Base-by-base conservation (phyloP, 2,888 invertebrate genomes). In the Sphaeridia pumilis region DNA sequence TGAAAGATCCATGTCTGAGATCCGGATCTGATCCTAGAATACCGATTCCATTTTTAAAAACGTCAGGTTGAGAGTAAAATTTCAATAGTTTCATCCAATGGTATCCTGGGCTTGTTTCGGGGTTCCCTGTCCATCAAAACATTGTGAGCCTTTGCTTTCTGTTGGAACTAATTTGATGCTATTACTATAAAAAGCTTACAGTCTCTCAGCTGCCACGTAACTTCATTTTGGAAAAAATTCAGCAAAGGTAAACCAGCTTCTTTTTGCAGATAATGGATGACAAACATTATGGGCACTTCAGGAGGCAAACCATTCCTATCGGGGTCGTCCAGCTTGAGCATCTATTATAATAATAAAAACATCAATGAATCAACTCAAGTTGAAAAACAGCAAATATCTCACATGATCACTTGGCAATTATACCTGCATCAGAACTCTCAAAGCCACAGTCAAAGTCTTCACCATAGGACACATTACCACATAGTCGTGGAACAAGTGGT, bases 261-360 rank as follows among this genome's bases (percentile, higher is more conserved):
- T 56, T 71, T 71, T 61, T 76, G 76, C 46, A 77, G 67, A 61
- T 69, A 76, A 64, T 72, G 73, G 7, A 77, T 67, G 1, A 73
- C 69, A 71, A 77, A 69, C 36, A 76, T 55, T 27, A 69, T 67
- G 62, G 71, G 73, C 27, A 71, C 70, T 58, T 73, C 72, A 1
- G 74, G 66, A 2, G 76, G 75, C 38, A 76, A 67, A 12, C 72
- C 72, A 10, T 75, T 75, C 44, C 67, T 66, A 22, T 69, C 67
- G 55, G 71, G 71, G 25, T 70, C 65, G 60, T 75, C 75, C 26
- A 75, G 64, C 28, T 67, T 61, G 59, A 72, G 72, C 2, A 72
- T 36, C 73, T 73, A 24, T n/a, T n/a, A n/a, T n/a, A n/a, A n/a
- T n/a, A n/a, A n/a, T n/a, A n/a, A n/a, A n/a, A n/a, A n/a, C n/a